Evolutionary conservation across 2,113 vertebrate genomes (phyloP).

Genomic region (Coturnix japonica): DNA sequence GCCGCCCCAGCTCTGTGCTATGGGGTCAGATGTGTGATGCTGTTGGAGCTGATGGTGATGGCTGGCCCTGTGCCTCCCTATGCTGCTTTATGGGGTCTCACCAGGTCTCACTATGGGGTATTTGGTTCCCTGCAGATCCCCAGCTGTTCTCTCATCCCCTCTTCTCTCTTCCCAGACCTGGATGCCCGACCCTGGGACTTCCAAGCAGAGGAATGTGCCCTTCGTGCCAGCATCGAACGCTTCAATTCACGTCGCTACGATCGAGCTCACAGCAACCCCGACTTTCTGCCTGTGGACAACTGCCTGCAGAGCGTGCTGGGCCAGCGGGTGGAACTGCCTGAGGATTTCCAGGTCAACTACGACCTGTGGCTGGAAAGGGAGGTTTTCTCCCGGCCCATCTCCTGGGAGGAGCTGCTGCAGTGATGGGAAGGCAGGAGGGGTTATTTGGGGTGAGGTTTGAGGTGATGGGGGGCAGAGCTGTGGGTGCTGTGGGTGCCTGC

Average conservation of each 20-base stretch:
- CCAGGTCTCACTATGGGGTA: accelerated
- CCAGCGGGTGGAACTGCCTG: conserved; percentile 91
- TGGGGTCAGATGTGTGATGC: accelerated
- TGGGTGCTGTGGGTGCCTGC: not conserved
- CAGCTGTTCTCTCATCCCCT: accelerated
- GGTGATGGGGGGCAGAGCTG: not conserved
- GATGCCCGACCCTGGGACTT: conserved; percentile 98
- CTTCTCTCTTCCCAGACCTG: conserved; percentile 81
- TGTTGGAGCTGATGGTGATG: not conserved
- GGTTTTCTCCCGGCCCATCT: conserved; percentile 97
- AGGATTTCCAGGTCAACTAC: conserved; percentile 98
- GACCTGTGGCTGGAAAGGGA: conserved; percentile 98
- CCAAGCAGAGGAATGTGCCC: conserved; percentile 96
- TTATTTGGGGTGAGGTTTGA: not conserved
- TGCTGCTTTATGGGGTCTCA: not conserved
- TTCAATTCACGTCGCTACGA: conserved; percentile 97
- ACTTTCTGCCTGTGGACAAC: conserved; percentile 96
- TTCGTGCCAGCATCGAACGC: conserved; percentile 95
- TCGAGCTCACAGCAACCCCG: conserved; percentile 89
- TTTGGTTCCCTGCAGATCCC: accelerated
- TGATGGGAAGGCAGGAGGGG: conserved; percentile 75
- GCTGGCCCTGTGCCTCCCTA: accelerated
- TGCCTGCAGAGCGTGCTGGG: conserved; percentile 98
- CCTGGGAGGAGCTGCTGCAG: conserved; percentile 97
- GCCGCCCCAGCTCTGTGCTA: not conserved